Percentiles rank a stretch among this genome's conserved stretches.
Conservation (phyloP, 2,797 vertebrate genomes). For the Scolopax rusticola region DNA sequence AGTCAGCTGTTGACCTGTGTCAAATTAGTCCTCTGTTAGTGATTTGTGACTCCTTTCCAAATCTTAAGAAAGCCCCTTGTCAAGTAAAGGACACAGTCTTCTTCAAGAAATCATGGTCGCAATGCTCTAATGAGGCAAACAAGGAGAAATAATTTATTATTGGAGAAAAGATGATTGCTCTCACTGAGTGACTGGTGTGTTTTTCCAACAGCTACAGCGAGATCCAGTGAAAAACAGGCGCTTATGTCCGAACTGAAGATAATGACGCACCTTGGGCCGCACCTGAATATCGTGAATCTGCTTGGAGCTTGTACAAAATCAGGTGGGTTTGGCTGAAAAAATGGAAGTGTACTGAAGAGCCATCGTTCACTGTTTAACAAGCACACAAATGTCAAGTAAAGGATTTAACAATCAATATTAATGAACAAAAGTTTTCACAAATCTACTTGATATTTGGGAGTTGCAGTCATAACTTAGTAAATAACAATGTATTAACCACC, state of each 20-base stretch:
- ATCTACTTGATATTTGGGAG: neutral
- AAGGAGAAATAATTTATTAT: neutral
- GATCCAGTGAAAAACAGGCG: conserved; percentile 98
- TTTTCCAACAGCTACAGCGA: conserved; percentile 89
- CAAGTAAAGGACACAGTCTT: neutral
- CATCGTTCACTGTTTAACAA: neutral
- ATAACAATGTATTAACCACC: neutral
- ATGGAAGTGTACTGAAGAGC: neutral
- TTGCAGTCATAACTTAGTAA: neutral
- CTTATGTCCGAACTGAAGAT: conserved; percentile 99
- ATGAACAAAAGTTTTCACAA: neutral
- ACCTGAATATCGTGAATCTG: conserved; percentile 97
- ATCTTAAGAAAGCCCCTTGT: neutral
- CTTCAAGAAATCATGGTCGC: neutral
- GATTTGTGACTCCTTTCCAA: neutral
- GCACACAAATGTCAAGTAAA: neutral
- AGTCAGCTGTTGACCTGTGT: neutral
- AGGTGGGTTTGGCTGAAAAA: conserved; percentile 79
- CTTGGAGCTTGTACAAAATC: conserved; percentile 98
- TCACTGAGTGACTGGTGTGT: neutral
- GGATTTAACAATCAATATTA: neutral
- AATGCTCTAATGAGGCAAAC: neutral
- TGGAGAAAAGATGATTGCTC: neutral
- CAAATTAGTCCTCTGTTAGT: neutral
- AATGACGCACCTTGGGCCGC: conserved; percentile 99